Conservation (phyloP, 2,888 invertebrate genomes). For the Nipponacmea schrenckii region DNA sequence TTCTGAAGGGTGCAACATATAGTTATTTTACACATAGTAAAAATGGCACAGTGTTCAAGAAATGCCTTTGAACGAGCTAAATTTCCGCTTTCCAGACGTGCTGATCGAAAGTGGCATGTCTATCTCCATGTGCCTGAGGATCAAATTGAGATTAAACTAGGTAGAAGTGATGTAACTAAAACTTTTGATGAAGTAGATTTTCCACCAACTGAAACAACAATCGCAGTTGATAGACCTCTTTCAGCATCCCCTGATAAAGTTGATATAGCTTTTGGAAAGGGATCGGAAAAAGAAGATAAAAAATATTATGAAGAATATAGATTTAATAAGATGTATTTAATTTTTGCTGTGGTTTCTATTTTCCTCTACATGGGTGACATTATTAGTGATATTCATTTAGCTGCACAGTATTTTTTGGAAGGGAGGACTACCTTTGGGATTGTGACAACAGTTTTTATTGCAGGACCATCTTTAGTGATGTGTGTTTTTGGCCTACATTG, state of each 20-base stretch:
- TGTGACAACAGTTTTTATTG: conserved; percentile 47
- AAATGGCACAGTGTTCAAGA: no score
- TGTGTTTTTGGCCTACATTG: conserved; percentile 49
- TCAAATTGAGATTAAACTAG: no score
- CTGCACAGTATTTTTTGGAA: conserved; percentile 45
- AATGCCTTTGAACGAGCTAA: not conserved
- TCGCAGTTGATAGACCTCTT: not conserved
- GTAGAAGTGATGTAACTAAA: no score
- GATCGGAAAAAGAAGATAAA: not conserved
- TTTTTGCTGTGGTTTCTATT: conserved; percentile 46
- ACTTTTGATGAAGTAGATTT: no score
- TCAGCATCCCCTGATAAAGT: not conserved
- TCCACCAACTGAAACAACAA: not conserved
- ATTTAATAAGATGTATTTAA: conserved; percentile 43
- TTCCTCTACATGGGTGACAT: conserved; percentile 51
- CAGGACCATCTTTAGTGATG: conserved; percentile 47
- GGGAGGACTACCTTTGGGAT: conserved; percentile 37
- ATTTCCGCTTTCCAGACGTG: not conserved
- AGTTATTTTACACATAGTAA: no score
- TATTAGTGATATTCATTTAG: conserved; percentile 48
- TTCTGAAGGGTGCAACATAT: no score
- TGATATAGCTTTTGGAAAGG: conserved; percentile 4
- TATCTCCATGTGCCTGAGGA: not conserved
- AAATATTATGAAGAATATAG: not conserved
- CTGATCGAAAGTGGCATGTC: not conserved